These are phyloP conservation scores for Botrylloides violaceus DNA, from an alignment of 23 tunicate genomes.

Conservation along the genomic window DNA sequence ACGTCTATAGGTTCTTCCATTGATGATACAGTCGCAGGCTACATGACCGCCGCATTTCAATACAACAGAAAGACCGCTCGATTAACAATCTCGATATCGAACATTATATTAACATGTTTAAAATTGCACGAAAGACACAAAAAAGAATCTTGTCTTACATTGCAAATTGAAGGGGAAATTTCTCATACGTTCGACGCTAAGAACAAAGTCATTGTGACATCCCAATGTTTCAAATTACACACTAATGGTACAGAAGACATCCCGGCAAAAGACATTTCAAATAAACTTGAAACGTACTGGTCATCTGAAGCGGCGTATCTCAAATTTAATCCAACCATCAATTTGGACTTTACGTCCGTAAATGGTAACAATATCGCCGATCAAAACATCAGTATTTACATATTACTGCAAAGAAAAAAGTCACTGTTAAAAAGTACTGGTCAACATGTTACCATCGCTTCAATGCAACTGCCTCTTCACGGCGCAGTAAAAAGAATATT, in stretches of 20 bases:
- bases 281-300: background rate
- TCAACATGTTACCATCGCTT: conserved; percentile 38
- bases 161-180: background rate
- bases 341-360: background rate
- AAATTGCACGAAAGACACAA: background rate
- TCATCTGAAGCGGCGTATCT: background rate
- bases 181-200: background rate
- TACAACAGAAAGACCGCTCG: conserved; percentile 68
- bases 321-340: background rate
- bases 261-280: background rate
- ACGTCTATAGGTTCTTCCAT: conserved; percentile 61
- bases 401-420: conserved; percentile 25
- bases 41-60: conserved; percentile 54
- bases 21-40: conserved; percentile 60
- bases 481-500: conserved; percentile 44
- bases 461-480: conserved; percentile 22
- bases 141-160: background rate
- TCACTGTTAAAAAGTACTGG: background rate
- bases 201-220: background rate
- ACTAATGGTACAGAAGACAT: conserved; percentile 24
- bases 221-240: conserved; percentile 21
- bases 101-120: conserved; percentile 35
- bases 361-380: background rate
- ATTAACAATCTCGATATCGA: conserved; percentile 44
- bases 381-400: background rate